Conservation (phyloP, 2,797 vertebrate genomes). For the Chrysocyon brachyurus region DNA sequence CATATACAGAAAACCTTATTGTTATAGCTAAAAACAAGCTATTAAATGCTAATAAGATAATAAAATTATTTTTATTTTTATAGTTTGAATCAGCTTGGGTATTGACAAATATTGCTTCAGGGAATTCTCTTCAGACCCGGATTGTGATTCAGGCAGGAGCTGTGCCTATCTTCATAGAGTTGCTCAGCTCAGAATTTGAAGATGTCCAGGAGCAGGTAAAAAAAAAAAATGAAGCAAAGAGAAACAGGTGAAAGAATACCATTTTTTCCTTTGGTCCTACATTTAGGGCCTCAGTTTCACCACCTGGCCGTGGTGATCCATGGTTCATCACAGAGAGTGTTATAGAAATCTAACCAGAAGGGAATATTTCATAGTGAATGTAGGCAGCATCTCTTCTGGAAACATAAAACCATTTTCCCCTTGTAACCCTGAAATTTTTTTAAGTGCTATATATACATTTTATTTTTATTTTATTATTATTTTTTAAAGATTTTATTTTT, state of each 20-base stretch:
- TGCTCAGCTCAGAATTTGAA: conserved; percentile 92
- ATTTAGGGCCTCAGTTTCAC: conserved; percentile 12
- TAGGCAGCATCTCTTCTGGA: conserved; percentile 31
- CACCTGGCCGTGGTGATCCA: not conserved
- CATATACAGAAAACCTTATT: conserved; percentile 55
- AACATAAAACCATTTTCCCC: not conserved
- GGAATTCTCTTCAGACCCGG: conserved; percentile 92
- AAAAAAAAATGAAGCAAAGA: conserved; percentile 42
- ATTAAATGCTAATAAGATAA: conserved; percentile 72
- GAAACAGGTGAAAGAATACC: conserved; percentile 43
- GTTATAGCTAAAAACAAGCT: conserved; percentile 60
- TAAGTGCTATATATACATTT: not conserved
- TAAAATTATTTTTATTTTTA: conserved; percentile 81
- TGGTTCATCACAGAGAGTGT: not conserved
- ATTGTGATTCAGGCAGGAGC: conserved; percentile 93
- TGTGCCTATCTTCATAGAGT: conserved; percentile 92
- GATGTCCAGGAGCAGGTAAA: conserved; percentile 92
- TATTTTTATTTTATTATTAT: not conserved
- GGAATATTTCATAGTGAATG: conserved; percentile 10
- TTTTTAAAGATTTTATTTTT: not conserved
- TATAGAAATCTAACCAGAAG: conserved; percentile 48
- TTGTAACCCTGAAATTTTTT: conserved; percentile 12
- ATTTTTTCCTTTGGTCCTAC: not conserved
- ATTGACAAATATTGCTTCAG: conserved; percentile 93
- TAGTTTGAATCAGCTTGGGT: conserved; percentile 93